Conservation (phyloP, 2,797 vertebrate genomes). For the Danio aesculapii region DNA sequence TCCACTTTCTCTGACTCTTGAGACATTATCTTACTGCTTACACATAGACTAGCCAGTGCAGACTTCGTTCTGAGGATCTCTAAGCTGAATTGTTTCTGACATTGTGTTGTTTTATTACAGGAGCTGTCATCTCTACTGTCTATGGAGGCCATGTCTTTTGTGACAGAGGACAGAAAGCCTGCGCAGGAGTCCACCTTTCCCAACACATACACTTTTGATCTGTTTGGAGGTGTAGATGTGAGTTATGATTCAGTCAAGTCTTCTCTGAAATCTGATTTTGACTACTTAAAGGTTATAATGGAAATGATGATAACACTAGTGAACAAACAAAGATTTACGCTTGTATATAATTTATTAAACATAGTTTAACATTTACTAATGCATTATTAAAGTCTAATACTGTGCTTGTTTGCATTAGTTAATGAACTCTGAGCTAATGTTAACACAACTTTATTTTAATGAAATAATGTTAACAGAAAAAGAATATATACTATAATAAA, state of each 20-base stretch:
- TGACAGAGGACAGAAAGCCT: slow-evolving; percentile 94
- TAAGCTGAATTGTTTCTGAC: background rate
- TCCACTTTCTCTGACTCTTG: background rate
- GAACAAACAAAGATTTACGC: too few species aligned
- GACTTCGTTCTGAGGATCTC: background rate
- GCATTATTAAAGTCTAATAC: too few species aligned
- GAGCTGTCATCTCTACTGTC: slow-evolving; percentile 96
- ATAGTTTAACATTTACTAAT: too few species aligned
- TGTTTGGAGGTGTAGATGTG: slow-evolving; percentile 98
- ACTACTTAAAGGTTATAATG: background rate
- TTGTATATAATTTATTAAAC: too few species aligned
- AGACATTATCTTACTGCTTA: background rate
- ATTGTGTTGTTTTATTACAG: slow-evolving; percentile 68
- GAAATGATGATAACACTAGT: background rate
- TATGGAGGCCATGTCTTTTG: slow-evolving; percentile 98
- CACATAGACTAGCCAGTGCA: background rate
- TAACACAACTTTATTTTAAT: too few species aligned
- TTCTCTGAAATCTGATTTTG: background rate
- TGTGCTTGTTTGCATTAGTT: too few species aligned
- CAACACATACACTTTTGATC: slow-evolving; percentile 96
- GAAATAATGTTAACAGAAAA: too few species aligned
- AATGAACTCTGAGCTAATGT: too few species aligned
- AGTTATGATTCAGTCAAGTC: slow-evolving; percentile 68
- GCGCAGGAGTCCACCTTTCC: slow-evolving; percentile 86
- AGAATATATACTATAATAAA: too few species aligned